phyloP scores from a whole-genome alignment of 2,888 invertebrate species.

The Carpatolechia fugitivella region DNA sequence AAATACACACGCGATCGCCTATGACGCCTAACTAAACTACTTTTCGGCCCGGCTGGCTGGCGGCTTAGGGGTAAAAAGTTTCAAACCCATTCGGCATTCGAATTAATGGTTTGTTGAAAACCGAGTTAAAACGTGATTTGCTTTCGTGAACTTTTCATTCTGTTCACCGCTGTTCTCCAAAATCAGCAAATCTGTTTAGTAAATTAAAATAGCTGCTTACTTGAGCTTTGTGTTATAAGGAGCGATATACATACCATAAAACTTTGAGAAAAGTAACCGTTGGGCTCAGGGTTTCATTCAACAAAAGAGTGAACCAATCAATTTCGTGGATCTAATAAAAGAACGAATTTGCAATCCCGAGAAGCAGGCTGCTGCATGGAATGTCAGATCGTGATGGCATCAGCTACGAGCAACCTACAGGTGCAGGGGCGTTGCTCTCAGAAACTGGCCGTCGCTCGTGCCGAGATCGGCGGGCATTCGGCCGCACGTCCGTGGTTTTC shows the following conservation, averaged over 20 bases:
- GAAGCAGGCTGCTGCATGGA: conserved; percentile 44
- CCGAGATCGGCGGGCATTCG: conserved; percentile 38
- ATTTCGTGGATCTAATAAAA: conserved; percentile 44
- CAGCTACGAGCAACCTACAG: conserved; percentile 33
- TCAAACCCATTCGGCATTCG: not conserved
- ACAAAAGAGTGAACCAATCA: conserved; percentile 36
- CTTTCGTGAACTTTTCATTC: not conserved
- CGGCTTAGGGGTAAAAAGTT: conserved; percentile 1
- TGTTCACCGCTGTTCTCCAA: not conserved
- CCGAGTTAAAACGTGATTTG: conserved; percentile 4
- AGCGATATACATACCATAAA: conserved; percentile 1
- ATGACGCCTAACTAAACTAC: not conserved
- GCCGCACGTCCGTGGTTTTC: conserved; percentile 45
- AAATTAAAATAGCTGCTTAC: not conserved
- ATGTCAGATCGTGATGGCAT: conserved; percentile 57
- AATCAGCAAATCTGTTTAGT: not conserved
- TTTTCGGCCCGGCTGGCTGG: not conserved
- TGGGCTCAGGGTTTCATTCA: conserved; percentile 12
- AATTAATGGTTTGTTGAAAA: not conserved
- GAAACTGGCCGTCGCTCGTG: conserved; percentile 34
- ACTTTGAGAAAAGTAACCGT: not conserved
- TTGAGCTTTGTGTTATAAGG: not conserved
- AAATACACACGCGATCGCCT: not conserved
- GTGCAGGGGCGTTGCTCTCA: conserved; percentile 64
- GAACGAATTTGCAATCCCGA: conserved; percentile 44